A percentile compares a stretch with the other conserved stretches of the same genome.
Conservation (phyloP, 2,888 invertebrate species). For the Amphimallon solstitiale region DNA sequence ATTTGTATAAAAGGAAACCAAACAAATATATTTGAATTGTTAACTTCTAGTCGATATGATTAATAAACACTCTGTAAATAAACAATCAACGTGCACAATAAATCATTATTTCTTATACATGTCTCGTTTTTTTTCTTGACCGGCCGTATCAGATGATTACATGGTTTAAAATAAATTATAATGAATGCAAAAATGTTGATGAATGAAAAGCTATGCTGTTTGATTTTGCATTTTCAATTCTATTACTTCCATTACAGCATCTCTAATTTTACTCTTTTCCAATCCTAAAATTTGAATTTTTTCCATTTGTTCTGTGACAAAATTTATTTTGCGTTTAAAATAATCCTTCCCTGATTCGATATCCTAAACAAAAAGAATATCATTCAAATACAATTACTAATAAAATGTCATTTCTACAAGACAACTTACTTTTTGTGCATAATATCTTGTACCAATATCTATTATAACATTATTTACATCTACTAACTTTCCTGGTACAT, state of each 20-base stretch:
- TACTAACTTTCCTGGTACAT: slow-evolving; percentile 89
- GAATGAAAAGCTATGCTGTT: slow-evolving; percentile 15
- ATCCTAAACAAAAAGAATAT: slow-evolving; percentile 67
- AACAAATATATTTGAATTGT: slow-evolving; percentile 20
- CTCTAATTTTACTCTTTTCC: slow-evolving; percentile 85
- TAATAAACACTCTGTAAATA: slow-evolving; percentile 38
- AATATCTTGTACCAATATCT: slow-evolving; percentile 97
- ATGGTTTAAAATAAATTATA: background rate
- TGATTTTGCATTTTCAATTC: slow-evolving; percentile 72
- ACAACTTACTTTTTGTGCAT: slow-evolving; percentile 83
- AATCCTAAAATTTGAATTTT: slow-evolving; percentile 85
- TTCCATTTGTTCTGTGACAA: slow-evolving; percentile 94
- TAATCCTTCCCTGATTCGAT: slow-evolving; percentile 88
- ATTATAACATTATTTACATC: slow-evolving; percentile 90
- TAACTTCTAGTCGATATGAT: slow-evolving; percentile 8
- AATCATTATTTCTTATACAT: slow-evolving; percentile 39
- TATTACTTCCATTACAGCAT: slow-evolving; percentile 80
- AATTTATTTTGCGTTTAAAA: slow-evolving; percentile 90
- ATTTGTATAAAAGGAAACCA: slow-evolving; percentile 6
- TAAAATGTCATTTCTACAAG: slow-evolving; percentile 1
- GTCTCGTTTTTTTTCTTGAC: slow-evolving; percentile 12
- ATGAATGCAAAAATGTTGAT: background rate
- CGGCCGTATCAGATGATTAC: background rate
- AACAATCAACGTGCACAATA: slow-evolving; percentile 38
- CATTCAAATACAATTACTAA: background rate